Base-by-base conservation (phyloP, 1,140 invertebrate genomes). In the Ylistrum balloti region DNA sequence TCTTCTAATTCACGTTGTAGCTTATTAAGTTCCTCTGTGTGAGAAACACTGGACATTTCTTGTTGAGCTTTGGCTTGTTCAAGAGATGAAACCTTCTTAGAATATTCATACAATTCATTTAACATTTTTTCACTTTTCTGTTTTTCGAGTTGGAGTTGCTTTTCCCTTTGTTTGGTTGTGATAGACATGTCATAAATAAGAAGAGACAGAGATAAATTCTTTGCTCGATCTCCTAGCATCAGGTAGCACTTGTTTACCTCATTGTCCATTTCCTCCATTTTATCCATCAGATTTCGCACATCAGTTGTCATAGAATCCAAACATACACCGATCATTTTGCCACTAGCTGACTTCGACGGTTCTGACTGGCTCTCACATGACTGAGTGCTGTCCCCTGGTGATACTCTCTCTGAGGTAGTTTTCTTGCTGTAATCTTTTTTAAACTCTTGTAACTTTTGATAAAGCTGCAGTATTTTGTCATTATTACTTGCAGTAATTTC, bases 41-140 rank as follows among this genome's bases (percentile, higher is more conserved):
- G 88, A 48, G 90, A 89, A 28, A 94, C 92, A 22, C 92, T 91
- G 11, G 89, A 41, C 7, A 41, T n/a, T 74, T 93, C 91, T 45
- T 91, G 91, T 28, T 91, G 90, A 38, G 88, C 35, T 34, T 89
- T 91, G 20, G 87, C 88, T 33, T 92, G 91, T 85, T 94, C 94
- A 1, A 93, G 86, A 86, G 92, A 92, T 22, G 92, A 88, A 22
- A 94, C 93, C 34, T 92, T 86, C 33, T 93, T 92, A 32, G 91
- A 92, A 89, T 93, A 94, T 33, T 92, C 92, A 87, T 93, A 92
- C n/a, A 93, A 86, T 74, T 94, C 93, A 88, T 88, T 88, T 22
- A 92, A 45, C 92, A 94, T 92, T 90, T 92, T 92, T 45, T 93
- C 93, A 86, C 88, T 86, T 74, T 92, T 93, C 20, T 89, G 56